Conservation (phyloP, 2,888 invertebrate genomes). For the Perizoma flavofasciatum region DNA sequence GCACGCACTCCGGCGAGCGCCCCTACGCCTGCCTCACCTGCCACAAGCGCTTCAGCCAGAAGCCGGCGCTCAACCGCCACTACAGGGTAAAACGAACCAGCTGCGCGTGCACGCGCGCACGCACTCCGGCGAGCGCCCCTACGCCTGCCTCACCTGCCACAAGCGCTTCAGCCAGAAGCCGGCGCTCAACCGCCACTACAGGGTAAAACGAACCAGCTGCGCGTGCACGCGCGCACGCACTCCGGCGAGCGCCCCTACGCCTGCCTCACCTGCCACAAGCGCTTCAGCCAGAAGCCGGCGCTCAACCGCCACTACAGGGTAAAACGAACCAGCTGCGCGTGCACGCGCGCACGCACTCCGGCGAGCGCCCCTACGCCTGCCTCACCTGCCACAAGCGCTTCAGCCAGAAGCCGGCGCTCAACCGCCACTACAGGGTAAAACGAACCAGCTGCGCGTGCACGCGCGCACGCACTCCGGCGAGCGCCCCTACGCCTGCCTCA, state of each 20-base stretch:
- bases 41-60: conserved; percentile 66
- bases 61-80: conserved; percentile 76
- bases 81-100: conserved; percentile 62
- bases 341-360: conserved; percentile 60
- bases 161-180: conserved; percentile 72
- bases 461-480: conserved; percentile 68
- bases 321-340: conserved; percentile 1
- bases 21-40: conserved; percentile 59
- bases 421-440: conserved; percentile 76
- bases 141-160: conserved; percentile 51
- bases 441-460: conserved; percentile 8
- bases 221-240: conserved; percentile 51
- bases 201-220: conserved; percentile 52
- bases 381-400: conserved; percentile 56
- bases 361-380: conserved; percentile 64
- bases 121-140: conserved; percentile 69
- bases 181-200: conserved; percentile 76
- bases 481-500: conserved; percentile 55
- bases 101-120: conserved; percentile 41
- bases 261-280: conserved; percentile 53
- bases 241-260: conserved; percentile 65
- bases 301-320: conserved; percentile 81
- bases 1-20: conserved; percentile 68
- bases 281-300: conserved; percentile 73
- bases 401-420: conserved; percentile 73